These are phyloP conservation scores for Saccopteryx bilineata DNA, from an alignment of 2,113 vertebrate genomes.

Conservation along the genomic window DNA sequence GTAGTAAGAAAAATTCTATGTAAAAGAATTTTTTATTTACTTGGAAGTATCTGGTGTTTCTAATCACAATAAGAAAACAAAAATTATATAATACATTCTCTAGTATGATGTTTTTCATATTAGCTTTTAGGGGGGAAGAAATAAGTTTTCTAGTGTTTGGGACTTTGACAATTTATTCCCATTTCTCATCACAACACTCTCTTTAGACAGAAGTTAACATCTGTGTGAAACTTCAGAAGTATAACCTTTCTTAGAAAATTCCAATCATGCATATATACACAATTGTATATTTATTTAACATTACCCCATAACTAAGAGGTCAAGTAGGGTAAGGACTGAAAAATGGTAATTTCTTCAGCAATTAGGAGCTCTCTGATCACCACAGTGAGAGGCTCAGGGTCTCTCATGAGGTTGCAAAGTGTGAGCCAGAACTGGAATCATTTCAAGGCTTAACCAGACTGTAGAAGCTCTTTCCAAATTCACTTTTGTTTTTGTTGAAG, in stretches of 20 bases:
- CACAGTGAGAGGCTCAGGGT: background rate
- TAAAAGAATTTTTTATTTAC: constrained; percentile 50
- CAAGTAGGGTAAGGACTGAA: background rate
- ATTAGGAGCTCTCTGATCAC: background rate
- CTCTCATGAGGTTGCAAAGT: background rate
- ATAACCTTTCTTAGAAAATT: constrained; percentile 17
- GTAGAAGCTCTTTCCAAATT: background rate
- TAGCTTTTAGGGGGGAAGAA: background rate
- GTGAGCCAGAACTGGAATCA: background rate
- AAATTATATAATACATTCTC: background rate
- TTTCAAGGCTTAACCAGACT: background rate
- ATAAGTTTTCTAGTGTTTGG: background rate
- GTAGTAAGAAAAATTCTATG: background rate
- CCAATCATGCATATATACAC: background rate
- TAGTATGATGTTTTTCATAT: background rate
- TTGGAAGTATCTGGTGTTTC: background rate
- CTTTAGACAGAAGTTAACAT: constrained; percentile 34
- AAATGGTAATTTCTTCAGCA: background rate
- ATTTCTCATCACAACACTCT: background rate
- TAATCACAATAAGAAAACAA: constrained; percentile 32
- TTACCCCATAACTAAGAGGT: constrained; percentile 1
- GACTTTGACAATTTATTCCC: constrained; percentile 51
- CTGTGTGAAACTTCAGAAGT: background rate
- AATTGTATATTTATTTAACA: background rate
- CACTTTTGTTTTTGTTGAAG: background rate